Evolutionary conservation across 2,797 vertebrate genomes (phyloP).

Genomic region (Setipinna tenuifilis): DNA sequence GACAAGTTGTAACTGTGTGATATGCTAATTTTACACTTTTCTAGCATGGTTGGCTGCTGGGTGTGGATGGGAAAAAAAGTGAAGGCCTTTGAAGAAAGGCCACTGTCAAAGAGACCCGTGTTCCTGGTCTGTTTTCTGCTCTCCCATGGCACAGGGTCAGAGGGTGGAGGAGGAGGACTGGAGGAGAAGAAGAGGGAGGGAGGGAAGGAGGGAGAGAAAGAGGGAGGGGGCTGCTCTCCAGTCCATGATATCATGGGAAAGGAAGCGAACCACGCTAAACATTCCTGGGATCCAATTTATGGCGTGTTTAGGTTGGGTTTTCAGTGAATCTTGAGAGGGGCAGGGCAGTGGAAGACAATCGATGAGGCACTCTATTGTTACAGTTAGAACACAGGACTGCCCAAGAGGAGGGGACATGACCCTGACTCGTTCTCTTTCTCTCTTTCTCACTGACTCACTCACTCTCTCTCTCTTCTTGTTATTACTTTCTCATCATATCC

Average conservation of each 20-base stretch:
- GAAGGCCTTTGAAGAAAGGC: constrained; percentile 28
- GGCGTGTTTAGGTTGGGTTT: constrained; percentile 52
- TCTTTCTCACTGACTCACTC: neutral
- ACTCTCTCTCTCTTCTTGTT: neutral
- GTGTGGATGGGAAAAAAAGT: constrained; percentile 29
- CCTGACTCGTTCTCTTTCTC: neutral
- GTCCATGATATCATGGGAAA: constrained; percentile 71
- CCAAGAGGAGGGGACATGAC: neutral
- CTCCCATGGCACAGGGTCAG: constrained; percentile 35
- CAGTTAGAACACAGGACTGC: neutral
- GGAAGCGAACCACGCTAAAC: constrained; percentile 59
- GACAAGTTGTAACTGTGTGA: neutral
- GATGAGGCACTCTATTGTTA: constrained; percentile 33
- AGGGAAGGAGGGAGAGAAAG: constrained; percentile 50
- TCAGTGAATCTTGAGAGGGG: constrained; percentile 34
- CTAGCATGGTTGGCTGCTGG: constrained; percentile 29
- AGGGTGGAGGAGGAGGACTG: constrained; percentile 13
- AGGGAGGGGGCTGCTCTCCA: constrained; percentile 52
- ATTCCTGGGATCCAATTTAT: constrained; percentile 56
- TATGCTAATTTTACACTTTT: constrained; percentile 43
- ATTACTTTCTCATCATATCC: too few species aligned
- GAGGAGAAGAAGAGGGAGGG: constrained; percentile 26
- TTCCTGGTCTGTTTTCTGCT: constrained; percentile 51
- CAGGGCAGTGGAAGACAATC: constrained; percentile 36
- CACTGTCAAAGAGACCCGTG: constrained; percentile 43